Evolutionary conservation across 1,140 invertebrate genomes (phyloP).

Genomic region (Euschistus heros): DNA sequence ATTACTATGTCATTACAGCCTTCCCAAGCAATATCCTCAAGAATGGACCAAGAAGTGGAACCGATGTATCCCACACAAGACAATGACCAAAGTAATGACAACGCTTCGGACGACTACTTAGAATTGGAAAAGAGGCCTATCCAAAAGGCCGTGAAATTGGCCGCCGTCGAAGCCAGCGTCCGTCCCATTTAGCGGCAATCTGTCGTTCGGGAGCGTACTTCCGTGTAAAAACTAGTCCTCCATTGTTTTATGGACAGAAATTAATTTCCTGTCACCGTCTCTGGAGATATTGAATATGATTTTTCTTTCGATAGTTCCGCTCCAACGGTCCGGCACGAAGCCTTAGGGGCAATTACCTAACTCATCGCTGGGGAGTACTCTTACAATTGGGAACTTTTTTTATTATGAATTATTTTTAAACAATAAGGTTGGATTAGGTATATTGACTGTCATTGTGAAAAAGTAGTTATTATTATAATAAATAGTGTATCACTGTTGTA

Average conservation of each 20-base stretch:
- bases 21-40: no score
- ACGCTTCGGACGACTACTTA: neutral
- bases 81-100: neutral
- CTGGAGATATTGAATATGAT: conserved; percentile 7
- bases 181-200: conserved; percentile 1
- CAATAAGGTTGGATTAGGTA: no score
- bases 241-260: conserved; percentile 5
- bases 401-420: neutral
- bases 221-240: neutral
- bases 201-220: neutral
- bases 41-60: neutral
- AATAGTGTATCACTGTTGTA: no score
- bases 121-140: neutral
- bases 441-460: no score
- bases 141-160: conserved; percentile 5
- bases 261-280: conserved; percentile 5
- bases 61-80: neutral
- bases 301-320: conserved; percentile 5
- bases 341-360: neutral
- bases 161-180: neutral
- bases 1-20: no score
- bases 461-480: no score
- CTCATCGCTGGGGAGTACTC: neutral
- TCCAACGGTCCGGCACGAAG: neutral
- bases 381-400: neutral